Conservation (phyloP, 2,113 vertebrate species). For the Proterorhinus semilunaris region DNA sequence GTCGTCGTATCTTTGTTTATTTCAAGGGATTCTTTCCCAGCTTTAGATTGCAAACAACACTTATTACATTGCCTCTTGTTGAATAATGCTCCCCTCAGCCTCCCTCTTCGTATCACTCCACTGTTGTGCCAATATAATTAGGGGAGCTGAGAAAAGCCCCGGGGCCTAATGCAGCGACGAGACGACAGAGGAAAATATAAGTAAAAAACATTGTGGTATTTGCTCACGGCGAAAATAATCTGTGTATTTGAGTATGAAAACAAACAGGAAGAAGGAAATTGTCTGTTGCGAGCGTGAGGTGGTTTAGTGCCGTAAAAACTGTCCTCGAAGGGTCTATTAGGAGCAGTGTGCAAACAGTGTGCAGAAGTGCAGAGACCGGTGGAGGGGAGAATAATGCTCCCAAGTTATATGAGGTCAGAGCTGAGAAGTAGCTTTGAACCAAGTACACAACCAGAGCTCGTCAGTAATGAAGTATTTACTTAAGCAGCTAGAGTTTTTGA, state of each 20-base stretch:
- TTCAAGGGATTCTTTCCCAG: background rate
- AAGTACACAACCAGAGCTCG: background rate
- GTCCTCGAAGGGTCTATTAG: background rate
- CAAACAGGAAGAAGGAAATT: background rate
- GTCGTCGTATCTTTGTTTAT: background rate
- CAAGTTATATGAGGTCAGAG: background rate
- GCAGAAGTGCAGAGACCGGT: background rate
- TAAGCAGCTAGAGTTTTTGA: too few species aligned
- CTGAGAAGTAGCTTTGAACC: background rate
- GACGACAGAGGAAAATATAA: background rate
- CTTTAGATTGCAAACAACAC: background rate
- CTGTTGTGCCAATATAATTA: slow-evolving; percentile 1
- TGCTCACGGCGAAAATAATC: background rate
- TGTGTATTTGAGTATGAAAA: background rate
- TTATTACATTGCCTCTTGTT: slow-evolving; percentile 1
- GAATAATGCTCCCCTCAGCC: background rate
- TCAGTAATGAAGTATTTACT: too few species aligned
- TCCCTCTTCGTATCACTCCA: background rate
- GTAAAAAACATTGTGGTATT: background rate
- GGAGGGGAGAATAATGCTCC: background rate
- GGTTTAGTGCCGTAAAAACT: background rate
- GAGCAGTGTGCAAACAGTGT: background rate
- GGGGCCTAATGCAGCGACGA: background rate
- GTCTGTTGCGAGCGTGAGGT: background rate
- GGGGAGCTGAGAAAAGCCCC: background rate